Evolutionary conservation across 2,888 invertebrate species (phyloP), one percentile per base, ranked within the genome.

Genomic region (Busseola fusca): DNA sequence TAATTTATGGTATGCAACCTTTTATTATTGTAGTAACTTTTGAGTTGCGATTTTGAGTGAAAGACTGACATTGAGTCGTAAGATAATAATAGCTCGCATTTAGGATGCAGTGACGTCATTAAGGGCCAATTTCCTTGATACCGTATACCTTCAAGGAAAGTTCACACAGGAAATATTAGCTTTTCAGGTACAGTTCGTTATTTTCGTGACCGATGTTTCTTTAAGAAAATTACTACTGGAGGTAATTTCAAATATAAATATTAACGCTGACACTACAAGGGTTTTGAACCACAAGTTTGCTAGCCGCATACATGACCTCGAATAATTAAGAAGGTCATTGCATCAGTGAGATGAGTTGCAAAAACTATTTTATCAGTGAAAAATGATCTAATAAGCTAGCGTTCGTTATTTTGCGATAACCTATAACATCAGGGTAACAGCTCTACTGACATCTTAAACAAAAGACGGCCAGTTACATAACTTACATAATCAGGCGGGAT

Each of bases 251-350:
- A 57, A 16, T 37, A 1, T 27, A 67, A 64, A 64, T 34, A 48
- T 57, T 3, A 69, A 27, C 1, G 16, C 14, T 69, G 37, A 45
- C 69, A 69, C 34, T 45, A 54, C 25, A 50, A 18, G n/a, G 18
- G 14, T 27, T 68, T 67, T 4, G n/a, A 7, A 14, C 16, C 34
- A 25, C 16, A 45, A 21, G 16, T 21, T 45, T 34, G 25, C 12
- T 21, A 45, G 27, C 34, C 21, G 21, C 16, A 34, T 37, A 56
- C 42, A 25, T 45, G 9, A 45, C 45, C 45, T 69, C 27, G 45
- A 69, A 45, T 27, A 45, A 69, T 45, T 37, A 48, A 16, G 27
- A 25, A 21, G 68, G 34, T 68, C 2, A 54, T 69, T 69, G 42
- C 30, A 54, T 54, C 25, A 42, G 6, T 18, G 30, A 30, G 30